Evolutionary conservation across 2,797 vertebrate genomes (phyloP).

Genomic region (Jordanella pulchra): DNA sequence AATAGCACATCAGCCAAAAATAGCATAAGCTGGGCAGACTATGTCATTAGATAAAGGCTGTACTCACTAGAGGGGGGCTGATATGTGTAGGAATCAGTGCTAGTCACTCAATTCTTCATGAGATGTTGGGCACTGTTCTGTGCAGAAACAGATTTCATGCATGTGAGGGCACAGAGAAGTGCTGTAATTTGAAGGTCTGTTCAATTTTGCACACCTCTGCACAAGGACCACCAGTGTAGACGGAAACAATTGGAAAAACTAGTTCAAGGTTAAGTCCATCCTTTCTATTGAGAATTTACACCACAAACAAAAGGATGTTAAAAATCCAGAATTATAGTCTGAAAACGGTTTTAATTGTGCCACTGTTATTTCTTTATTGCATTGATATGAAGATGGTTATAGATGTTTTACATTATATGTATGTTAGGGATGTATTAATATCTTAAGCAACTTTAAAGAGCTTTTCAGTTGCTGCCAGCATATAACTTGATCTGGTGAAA

Average conservation of each 20-base stretch:
- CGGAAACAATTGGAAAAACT: conserved; percentile 18
- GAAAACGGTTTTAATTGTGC: neutral
- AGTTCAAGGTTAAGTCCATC: conserved; percentile 1
- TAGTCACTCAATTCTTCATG: conserved; percentile 3
- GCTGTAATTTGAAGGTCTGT: conserved; percentile 18
- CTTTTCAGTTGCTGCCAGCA: neutral
- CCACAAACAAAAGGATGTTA: conserved; percentile 20
- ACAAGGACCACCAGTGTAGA: neutral
- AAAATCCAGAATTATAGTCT: conserved; percentile 10
- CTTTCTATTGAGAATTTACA: conserved; percentile 22
- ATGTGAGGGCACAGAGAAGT: neutral
- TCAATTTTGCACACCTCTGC: conserved; percentile 5
- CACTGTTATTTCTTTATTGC: neutral
- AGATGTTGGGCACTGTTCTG: neutral
- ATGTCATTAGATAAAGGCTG: conserved; percentile 26
- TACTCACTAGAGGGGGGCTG: conserved; percentile 21
- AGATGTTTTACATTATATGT: neutral
- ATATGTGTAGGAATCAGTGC: conserved; percentile 32
- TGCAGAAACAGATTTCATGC: neutral
- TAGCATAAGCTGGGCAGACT: conserved; percentile 41
- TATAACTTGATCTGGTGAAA: neutral
- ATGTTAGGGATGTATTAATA: neutral
- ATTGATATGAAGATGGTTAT: neutral
- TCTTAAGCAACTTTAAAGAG: too few species aligned
- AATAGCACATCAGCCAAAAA: conserved; percentile 51